Conservation (phyloP, 2,888 invertebrate genomes). For the Psylliodes chrysocephalus region DNA sequence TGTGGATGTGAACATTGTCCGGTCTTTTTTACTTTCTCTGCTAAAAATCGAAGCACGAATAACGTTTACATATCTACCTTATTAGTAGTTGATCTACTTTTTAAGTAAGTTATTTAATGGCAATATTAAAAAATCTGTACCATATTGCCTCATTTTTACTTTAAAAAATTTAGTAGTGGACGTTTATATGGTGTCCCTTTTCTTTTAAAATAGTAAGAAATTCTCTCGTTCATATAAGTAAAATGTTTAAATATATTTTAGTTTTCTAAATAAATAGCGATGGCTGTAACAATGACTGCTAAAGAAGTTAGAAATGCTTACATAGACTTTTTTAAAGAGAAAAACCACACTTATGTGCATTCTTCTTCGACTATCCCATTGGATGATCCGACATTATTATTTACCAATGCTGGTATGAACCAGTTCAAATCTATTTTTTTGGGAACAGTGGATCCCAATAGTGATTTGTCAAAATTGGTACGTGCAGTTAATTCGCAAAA, state of each 20-base stretch:
- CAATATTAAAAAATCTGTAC: not conserved
- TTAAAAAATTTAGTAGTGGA: not conserved
- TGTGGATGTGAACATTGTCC: not conserved
- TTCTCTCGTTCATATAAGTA: too few species aligned
- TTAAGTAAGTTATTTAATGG: not conserved
- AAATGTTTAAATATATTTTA: too few species aligned
- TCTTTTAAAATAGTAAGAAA: too few species aligned
- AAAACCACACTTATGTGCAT: constrained; percentile 93
- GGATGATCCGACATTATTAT: constrained; percentile 97
- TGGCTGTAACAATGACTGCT: constrained; percentile 68
- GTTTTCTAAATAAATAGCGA: constrained; percentile 21
- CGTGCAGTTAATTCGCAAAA: constrained; percentile 97
- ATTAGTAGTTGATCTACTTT: not conserved
- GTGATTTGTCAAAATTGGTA: constrained; percentile 90
- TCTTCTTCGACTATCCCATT: constrained; percentile 97
- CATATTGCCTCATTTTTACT: constrained; percentile 11
- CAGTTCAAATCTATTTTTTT: constrained; percentile 99
- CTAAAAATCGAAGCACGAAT: not conserved
- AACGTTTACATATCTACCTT: not conserved
- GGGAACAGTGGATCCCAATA: constrained; percentile 95
- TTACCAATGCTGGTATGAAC: constrained; percentile 99
- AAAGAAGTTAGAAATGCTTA: constrained; percentile 86
- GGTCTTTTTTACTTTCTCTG: not conserved
- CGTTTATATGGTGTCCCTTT: too few species aligned
- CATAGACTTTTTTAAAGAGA: constrained; percentile 89